Conservation (phyloP, 2,797 vertebrate species). For the Todus mexicanus region DNA sequence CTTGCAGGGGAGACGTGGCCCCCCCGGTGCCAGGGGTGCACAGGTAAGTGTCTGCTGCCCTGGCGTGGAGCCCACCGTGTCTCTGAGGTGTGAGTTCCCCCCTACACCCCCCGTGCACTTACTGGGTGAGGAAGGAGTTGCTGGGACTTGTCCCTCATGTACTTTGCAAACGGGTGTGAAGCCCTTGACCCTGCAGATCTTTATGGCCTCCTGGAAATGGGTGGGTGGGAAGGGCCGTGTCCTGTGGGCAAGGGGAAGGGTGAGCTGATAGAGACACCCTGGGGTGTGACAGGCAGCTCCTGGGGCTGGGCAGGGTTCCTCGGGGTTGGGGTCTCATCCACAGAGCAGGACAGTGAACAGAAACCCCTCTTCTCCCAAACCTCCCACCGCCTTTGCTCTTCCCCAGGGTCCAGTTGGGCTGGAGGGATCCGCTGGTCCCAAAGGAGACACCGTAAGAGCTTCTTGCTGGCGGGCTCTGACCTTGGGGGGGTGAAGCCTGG, state of each 20-base stretch:
- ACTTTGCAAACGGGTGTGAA: accelerated
- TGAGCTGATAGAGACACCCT: not conserved
- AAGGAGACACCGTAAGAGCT: constrained; percentile 82
- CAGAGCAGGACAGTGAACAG: not conserved
- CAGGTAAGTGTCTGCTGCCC: constrained; percentile 71
- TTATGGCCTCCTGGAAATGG: accelerated
- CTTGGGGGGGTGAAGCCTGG: not conserved
- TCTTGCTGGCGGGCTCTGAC: not conserved
- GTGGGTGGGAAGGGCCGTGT: not conserved
- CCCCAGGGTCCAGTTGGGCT: constrained; percentile 78
- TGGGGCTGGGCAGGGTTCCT: not conserved
- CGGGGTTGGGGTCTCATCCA: not conserved
- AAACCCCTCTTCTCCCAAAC: not conserved
- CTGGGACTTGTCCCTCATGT: accelerated
- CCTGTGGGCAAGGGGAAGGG: not conserved
- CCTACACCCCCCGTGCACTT: accelerated
- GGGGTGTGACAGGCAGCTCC: not conserved
- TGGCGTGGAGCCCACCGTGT: not conserved
- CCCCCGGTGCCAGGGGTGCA: constrained; percentile 75
- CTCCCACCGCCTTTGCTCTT: not conserved
- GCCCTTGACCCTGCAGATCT: not conserved
- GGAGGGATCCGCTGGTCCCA: constrained; percentile 77
- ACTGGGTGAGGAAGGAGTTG: not conserved
- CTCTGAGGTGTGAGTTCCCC: not conserved
- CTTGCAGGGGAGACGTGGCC: constrained; percentile 80